Base-by-base conservation (phyloP, 2,113 vertebrate species). In the Corydoras maculifer region DNA sequence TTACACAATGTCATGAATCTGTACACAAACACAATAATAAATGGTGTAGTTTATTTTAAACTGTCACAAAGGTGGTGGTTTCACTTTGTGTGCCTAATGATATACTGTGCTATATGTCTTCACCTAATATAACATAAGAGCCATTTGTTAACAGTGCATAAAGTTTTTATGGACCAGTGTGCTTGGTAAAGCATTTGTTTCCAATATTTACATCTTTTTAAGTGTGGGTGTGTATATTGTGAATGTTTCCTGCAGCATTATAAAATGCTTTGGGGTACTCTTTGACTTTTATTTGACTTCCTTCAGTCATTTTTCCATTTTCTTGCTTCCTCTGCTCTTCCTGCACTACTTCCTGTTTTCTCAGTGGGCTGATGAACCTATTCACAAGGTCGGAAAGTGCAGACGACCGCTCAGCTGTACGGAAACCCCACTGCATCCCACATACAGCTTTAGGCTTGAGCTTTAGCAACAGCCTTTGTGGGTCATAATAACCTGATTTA, bases 231-330 rank as follows among this genome's bases (percentile, higher is more conserved):
- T 62, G 62, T 51, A 70, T 62, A 14, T 35, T 57, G 54, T 84
- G 77, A 83, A 82, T 77, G 80, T 87, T 86, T 90, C 86, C 83
- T 85, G 77, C 67, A 18, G 14, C 62, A 78, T 88, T 88, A 87
- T 88, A 82, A 84, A 88, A 87, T 82, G 76, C 35, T 48, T 72
- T 84, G 72, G 82, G 82, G 76, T 9, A 73, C 73, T 80, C 64
- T 32, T 63, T 81, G 58, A 51, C 60, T 69, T 71, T 54, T 48
- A 50, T 57, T 75, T 75, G 9, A n/a, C 32, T 58, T 12, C 48
- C 25, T 49, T 57, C 15, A 29, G 8, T 7, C 14, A 9, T 48
- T 66, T 51, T 30, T 29, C 64, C 43, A 8, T 68, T 68, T 65
- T 65, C 64, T 69, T 58, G 55, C 59, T 51, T 30, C 14, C 50